Conservation (phyloP, 2,888 invertebrate species). For the Eupithecia tripunctaria region DNA sequence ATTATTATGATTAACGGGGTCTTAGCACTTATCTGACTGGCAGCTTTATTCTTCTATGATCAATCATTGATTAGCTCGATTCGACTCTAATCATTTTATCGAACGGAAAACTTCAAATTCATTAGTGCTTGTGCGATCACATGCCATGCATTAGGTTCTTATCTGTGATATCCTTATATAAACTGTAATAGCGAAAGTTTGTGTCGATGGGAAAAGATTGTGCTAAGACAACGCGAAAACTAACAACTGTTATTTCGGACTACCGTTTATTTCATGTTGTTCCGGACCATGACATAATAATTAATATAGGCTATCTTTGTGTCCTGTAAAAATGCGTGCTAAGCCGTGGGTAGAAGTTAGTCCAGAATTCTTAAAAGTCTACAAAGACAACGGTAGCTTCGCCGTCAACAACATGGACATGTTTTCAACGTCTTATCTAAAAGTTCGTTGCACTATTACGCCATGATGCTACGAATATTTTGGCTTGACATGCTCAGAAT, state of each 20-base stretch:
- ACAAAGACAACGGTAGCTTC: not conserved
- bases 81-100: not conserved
- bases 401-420: slow-evolving; percentile 9
- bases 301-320: not conserved
- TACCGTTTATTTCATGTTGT: not conserved
- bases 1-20: not conserved
- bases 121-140: not conserved
- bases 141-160: not conserved
- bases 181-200: not conserved
- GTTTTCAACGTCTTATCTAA: slow-evolving; percentile 11
- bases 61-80: not conserved
- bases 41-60: not conserved
- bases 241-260: too few relatives aligned
- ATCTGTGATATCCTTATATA: not conserved
- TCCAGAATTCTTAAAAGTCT: not conserved
- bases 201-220: not conserved
- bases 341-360: not conserved
- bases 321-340: not conserved
- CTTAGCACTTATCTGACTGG: not conserved
- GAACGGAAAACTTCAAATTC: not conserved
- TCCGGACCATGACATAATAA: too few relatives aligned
- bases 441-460: slow-evolving; percentile 23
- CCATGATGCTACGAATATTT: slow-evolving; percentile 13
- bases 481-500: not conserved
- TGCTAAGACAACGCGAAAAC: not conserved